Percentiles rank a stretch among this genome's conserved stretches.
Evolutionary conservation across 2,797 vertebrate species (phyloP).

Genomic region (Sebastes dallii): DNA sequence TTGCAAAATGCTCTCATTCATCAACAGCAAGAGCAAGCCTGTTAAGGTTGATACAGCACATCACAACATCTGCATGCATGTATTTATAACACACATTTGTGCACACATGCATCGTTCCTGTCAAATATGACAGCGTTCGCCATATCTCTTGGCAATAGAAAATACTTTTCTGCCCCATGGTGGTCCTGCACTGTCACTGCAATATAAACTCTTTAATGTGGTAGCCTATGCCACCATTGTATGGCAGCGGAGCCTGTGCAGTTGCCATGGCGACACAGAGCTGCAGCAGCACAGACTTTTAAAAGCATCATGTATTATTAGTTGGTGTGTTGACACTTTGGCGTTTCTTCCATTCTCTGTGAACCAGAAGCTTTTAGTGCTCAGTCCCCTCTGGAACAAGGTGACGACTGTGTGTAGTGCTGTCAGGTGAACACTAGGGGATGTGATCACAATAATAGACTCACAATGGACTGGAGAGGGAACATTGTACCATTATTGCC

Average conservation of each 20-base stretch:
- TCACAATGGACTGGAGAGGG: background rate
- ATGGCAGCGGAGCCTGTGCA: slow-evolving; percentile 65
- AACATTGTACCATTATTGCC: background rate
- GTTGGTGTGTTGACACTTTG: slow-evolving; percentile 66
- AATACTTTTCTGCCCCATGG: slow-evolving; percentile 74
- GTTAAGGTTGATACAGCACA: background rate
- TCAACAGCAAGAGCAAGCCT: no score
- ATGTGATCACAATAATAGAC: background rate
- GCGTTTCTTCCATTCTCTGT: slow-evolving; percentile 46
- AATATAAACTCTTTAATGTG: slow-evolving; percentile 29
- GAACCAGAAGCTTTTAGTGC: slow-evolving; percentile 58
- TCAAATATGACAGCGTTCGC: background rate
- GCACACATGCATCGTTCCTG: slow-evolving; percentile 24
- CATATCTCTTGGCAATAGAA: slow-evolving; percentile 5
- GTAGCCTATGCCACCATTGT: slow-evolving; percentile 66
- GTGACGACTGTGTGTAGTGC: slow-evolving; percentile 23
- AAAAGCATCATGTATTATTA: slow-evolving; percentile 70
- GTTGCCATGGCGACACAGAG: slow-evolving; percentile 82
- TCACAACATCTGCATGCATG: background rate
- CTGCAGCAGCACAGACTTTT: slow-evolving; percentile 52
- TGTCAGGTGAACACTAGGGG: slow-evolving; percentile 34
- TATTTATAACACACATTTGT: background rate
- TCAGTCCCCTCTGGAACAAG: slow-evolving; percentile 15
- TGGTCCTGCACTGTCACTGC: slow-evolving; percentile 65
- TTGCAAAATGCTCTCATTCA: background rate